A percentile compares a stretch with the other conserved stretches of the same genome.
phyloP scores from a whole-genome alignment of 2,888 invertebrate genomes.

The Cremastobaeus sp. region DNA sequence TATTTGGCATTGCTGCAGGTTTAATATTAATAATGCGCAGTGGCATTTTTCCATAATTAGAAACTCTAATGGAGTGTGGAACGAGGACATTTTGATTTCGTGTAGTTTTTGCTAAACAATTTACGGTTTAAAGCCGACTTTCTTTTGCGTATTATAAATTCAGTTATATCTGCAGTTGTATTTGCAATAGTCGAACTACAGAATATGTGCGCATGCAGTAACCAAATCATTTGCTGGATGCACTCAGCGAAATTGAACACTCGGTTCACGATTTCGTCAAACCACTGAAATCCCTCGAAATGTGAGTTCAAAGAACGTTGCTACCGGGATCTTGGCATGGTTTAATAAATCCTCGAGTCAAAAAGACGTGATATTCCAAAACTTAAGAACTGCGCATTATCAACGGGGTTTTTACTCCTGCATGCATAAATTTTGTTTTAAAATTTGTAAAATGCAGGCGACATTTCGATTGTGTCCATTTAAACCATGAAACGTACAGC shows the following conservation, averaged over 20 bases:
- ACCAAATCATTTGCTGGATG: constrained; percentile 73
- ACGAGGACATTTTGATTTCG: too few species aligned
- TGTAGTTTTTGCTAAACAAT: too few species aligned
- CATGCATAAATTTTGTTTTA: constrained; percentile 8
- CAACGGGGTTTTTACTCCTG: not conserved
- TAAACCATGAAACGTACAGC: constrained; percentile 29
- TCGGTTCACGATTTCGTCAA: constrained; percentile 59
- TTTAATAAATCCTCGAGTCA: constrained; percentile 31
- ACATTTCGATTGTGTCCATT: constrained; percentile 34
- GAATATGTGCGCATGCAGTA: too few species aligned
- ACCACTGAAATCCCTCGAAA: constrained; percentile 39
- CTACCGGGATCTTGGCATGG: constrained; percentile 40
- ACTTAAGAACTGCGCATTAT: not conserved
- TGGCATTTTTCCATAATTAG: too few species aligned
- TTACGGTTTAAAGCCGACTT: too few species aligned
- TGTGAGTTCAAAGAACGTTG: constrained; percentile 40
- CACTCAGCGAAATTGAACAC: constrained; percentile 78
- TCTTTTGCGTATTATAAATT: too few species aligned
- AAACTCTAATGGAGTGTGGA: too few species aligned
- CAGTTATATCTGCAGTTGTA: too few species aligned
- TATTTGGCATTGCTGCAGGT: too few species aligned
- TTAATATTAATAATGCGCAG: too few species aligned
- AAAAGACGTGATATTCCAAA: constrained; percentile 12
- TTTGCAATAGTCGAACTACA: too few species aligned
- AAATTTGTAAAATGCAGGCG: constrained; percentile 10